Evolutionary conservation across 1,140 invertebrate species (phyloP), one percentile per base, ranked within the genome.

Genomic region (Cotesia glomerata): DNA sequence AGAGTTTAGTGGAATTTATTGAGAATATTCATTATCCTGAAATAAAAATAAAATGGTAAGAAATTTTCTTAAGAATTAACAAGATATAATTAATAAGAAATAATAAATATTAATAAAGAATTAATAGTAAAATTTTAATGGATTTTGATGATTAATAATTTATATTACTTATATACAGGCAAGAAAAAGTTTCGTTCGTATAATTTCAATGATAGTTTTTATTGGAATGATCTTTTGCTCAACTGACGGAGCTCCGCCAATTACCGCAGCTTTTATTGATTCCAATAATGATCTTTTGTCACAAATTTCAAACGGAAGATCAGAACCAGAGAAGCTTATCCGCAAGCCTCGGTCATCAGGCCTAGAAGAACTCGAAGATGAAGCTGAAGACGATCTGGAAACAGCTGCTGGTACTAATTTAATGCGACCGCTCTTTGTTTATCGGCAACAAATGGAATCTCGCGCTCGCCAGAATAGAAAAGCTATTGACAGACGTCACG

Each of bases 361-460:
- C 1, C 14, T 36, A 32, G 7, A 51, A 35, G 11, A 70, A 54
- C 32, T 4, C 5, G 3, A 0, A 36, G 8, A 62, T 9, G 68
- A 71, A 0, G 16, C 39, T 5, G 65, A 56, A 0, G 75, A 80
- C 0, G 84, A 86, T 68, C 76, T 87, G 7, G 83, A 86, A 54
- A 82, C 82, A 3, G 85, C 86, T 0, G 86, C 86, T 63, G 86
- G 86, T 3, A 85, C 82, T 0, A 86, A 86, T 13, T 69, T 85
- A 58, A 79, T 87, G 13, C 79, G 86, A 49, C 86, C 86, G 4
- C 67, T 87, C 11, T 87, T 87, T 54, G 86, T 87, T 51, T 87
- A 87, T 56, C 77, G 86, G 1, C 86, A 86, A 35, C 86, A 87
- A 71, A 32, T 86, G 34, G 86, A 84, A 1, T 84, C 85, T 66